Conservation (phyloP, 92 coral and sea anemone species). For the Galaxea fascicularis region DNA sequence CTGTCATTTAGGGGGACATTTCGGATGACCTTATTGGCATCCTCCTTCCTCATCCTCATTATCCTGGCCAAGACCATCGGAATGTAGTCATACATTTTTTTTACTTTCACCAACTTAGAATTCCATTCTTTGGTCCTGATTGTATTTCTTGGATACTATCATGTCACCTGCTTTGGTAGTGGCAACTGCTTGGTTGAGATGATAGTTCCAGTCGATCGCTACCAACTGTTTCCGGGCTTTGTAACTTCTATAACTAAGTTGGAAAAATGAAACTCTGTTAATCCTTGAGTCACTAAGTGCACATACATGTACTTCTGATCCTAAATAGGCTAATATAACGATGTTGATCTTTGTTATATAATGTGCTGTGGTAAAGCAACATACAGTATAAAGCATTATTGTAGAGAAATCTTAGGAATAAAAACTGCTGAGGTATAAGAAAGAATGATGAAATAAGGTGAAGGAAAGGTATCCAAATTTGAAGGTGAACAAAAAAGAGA, state of each 20-base stretch:
- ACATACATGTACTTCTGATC: conserved; percentile 4
- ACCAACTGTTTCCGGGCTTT: conserved; percentile 68
- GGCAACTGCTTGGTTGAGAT: conserved; percentile 31
- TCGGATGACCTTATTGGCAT: conserved; percentile 16
- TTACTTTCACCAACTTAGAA: conserved; percentile 40
- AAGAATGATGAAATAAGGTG: neutral
- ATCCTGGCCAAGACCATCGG: conserved; percentile 35
- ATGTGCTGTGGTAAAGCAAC: conserved; percentile 8
- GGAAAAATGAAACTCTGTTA: neutral
- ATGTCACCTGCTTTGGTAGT: conserved; percentile 33
- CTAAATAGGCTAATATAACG: conserved; percentile 1
- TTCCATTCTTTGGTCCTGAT: conserved; percentile 65
- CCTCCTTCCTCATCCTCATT: conserved; percentile 23
- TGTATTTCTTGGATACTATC: conserved; percentile 49
- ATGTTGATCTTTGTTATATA: neutral
- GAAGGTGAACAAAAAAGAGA: neutral
- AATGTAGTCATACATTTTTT: conserved; percentile 59
- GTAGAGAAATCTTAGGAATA: neutral
- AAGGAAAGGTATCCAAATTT: neutral
- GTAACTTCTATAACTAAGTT: conserved; percentile 44
- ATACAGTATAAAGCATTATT: neutral
- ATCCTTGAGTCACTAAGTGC: conserved; percentile 7
- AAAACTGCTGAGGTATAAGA: neutral
- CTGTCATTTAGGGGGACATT: conserved; percentile 3
- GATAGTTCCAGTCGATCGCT: conserved; percentile 71